A percentile compares a stretch with the other conserved stretches of the same genome.
These are phyloP conservation scores for Watsonalla cultraria DNA, from an alignment of 2,888 invertebrate genomes.

Conservation along the genomic window DNA sequence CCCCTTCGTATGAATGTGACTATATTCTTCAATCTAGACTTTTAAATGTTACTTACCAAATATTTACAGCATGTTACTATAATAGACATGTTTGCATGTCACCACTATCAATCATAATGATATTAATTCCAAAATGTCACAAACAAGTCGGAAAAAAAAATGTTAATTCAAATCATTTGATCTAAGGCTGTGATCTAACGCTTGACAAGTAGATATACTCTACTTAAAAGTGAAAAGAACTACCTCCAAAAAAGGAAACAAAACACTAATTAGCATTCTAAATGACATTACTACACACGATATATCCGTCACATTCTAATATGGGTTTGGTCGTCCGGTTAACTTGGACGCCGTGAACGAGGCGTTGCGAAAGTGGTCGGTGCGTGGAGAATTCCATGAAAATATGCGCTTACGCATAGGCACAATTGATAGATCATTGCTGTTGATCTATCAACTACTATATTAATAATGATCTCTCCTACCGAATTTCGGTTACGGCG, in stretches of 20 bases:
- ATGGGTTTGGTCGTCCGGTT: conserved; percentile 20
- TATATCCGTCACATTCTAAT: not conserved
- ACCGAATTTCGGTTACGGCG: too few relatives aligned
- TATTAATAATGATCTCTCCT: too few relatives aligned
- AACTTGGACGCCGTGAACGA: conserved; percentile 31
- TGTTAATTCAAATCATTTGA: too few relatives aligned
- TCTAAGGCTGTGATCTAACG: not conserved
- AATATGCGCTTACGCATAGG: conserved; percentile 23
- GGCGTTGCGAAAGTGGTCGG: conserved; percentile 45
- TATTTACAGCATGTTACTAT: too few relatives aligned
- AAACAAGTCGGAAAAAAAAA: too few relatives aligned
- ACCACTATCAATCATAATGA: too few relatives aligned
- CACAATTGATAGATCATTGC: conserved; percentile 51
- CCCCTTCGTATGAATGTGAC: too few relatives aligned
- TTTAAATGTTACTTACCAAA: too few relatives aligned
- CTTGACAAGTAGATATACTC: not conserved
- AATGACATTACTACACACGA: not conserved
- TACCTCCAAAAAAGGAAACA: conserved; percentile 8
- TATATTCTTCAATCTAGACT: too few relatives aligned
- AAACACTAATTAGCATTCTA: conserved; percentile 2
- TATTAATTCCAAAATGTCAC: too few relatives aligned
- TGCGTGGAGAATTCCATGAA: conserved; percentile 46
- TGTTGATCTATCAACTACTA: conserved; percentile 3
- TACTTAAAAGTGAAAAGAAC: not conserved
- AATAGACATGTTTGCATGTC: too few relatives aligned